Conservation (phyloP, 2,888 invertebrate genomes). For the Metalampra italica region DNA sequence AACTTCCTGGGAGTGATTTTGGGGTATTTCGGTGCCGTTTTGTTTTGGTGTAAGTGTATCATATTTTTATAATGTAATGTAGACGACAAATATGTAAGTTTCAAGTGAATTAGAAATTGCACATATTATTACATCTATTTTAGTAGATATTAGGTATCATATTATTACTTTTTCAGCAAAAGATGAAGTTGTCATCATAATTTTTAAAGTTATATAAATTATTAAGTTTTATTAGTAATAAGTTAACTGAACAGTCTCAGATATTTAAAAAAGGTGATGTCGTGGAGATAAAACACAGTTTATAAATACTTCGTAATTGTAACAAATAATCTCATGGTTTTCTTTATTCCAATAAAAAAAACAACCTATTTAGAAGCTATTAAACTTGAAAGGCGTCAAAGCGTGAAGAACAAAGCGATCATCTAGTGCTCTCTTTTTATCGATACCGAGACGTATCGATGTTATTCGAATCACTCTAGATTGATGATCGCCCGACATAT, state of each 20-base stretch:
- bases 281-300: neutral
- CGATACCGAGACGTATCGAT: conserved; percentile 34
- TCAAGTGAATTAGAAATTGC: too few relatives aligned
- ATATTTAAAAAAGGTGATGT: too few relatives aligned
- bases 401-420: conserved; percentile 29
- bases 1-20: conserved; percentile 35
- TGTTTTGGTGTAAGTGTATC: neutral
- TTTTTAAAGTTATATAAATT: too few relatives aligned
- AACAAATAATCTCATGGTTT: neutral
- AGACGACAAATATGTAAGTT: neutral
- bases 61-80: neutral
- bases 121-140: too few relatives aligned
- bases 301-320: neutral
- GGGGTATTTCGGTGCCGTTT: conserved; percentile 7
- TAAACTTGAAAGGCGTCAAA: conserved; percentile 22
- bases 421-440: conserved; percentile 31
- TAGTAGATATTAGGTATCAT: too few relatives aligned
- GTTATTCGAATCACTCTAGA: conserved; percentile 48
- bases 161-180: too few relatives aligned
- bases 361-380: conserved; percentile 9
- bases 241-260: too few relatives aligned
- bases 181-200: too few relatives aligned
- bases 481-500: conserved; percentile 63
- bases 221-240: too few relatives aligned
- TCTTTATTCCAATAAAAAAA: neutral